Conservation (phyloP, 1,140 invertebrate genomes). For the Temnothorax longispinosus region DNA sequence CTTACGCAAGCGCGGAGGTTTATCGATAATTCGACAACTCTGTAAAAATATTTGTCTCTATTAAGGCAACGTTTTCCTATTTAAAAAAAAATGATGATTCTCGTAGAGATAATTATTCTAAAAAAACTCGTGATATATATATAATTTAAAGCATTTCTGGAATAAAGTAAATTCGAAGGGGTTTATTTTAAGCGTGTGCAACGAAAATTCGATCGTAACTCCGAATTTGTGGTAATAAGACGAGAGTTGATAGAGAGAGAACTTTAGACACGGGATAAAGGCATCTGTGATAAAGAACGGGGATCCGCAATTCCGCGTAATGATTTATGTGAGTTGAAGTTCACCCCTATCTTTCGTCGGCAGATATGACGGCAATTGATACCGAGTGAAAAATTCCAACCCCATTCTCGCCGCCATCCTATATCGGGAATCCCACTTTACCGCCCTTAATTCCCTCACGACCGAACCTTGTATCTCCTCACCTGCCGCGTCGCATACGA, state of each 20-base stretch:
- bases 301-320: not conserved
- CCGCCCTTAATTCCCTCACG: slow-evolving; percentile 37
- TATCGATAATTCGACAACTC: not conserved
- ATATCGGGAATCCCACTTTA: slow-evolving; percentile 24
- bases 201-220: not conserved
- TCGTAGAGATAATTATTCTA: not conserved
- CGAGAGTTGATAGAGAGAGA: not conserved
- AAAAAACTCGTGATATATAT: not conserved
- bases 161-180: not conserved
- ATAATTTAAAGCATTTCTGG: not conserved
- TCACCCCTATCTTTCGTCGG: slow-evolving; percentile 3
- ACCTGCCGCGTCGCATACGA: slow-evolving; percentile 61
- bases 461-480: slow-evolving; percentile 46
- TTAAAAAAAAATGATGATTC: not conserved
- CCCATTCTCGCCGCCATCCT: not conserved
- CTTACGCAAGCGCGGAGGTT: not conserved
- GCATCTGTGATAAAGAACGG: not conserved
- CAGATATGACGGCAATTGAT: slow-evolving; percentile 37
- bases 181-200: not conserved
- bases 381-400: slow-evolving; percentile 45
- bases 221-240: not conserved
- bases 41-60: not conserved
- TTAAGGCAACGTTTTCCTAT: not conserved
- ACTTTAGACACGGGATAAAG: not conserved
- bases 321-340: not conserved